phyloP scores from a whole-genome alignment of 2,113 vertebrate species.

The Oenanthe oenanthe region DNA sequence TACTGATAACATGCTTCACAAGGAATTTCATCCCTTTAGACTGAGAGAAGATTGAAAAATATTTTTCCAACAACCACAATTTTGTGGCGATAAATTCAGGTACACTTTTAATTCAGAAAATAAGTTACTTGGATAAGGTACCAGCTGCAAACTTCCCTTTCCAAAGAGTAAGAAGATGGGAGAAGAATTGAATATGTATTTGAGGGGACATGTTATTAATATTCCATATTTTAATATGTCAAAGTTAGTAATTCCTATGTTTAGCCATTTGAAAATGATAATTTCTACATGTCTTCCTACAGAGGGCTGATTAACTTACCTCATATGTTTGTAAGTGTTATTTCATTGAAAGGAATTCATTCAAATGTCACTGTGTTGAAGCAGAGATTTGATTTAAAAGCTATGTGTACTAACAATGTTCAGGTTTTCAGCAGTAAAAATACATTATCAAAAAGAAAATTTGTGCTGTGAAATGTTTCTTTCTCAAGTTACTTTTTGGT shows the following conservation, averaged over 20 bases:
- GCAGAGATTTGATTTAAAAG: not conserved
- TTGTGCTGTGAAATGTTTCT: not conserved
- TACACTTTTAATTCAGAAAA: not conserved
- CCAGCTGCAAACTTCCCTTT: not conserved
- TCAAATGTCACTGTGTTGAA: not conserved
- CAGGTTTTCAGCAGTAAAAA: not conserved
- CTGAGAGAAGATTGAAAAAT: not conserved
- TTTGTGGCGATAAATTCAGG: not conserved
- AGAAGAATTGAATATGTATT: not conserved
- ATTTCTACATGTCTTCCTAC: not conserved
- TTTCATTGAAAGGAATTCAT: not conserved
- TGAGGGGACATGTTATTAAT: not conserved
- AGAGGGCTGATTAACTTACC: not conserved
- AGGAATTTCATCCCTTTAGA: not conserved
- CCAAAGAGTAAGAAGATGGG: not conserved
- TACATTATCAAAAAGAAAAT: not conserved
- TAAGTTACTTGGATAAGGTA: not conserved
- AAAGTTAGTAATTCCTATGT: not conserved
- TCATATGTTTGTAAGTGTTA: not conserved
- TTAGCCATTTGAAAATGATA: not conserved
- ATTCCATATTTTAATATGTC: not conserved
- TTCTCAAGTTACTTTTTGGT: not conserved
- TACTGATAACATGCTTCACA: not conserved
- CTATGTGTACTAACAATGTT: not conserved
- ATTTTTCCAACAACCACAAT: not conserved